phyloP scores from a whole-genome alignment of 2,113 vertebrate genomes.

The Lichenostomus cassidix region DNA sequence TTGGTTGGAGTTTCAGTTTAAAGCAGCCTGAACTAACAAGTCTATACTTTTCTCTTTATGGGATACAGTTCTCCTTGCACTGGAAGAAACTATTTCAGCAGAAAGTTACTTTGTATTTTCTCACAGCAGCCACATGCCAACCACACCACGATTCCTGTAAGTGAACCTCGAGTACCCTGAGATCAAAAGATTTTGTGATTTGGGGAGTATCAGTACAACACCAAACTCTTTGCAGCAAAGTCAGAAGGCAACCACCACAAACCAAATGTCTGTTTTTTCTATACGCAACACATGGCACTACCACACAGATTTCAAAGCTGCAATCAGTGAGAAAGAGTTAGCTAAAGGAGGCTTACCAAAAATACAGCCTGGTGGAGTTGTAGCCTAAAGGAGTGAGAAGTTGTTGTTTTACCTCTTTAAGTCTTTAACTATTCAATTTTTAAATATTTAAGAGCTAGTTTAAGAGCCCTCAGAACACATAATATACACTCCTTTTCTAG shows the following conservation, averaged over 20 bases:
- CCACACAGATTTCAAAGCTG: background rate
- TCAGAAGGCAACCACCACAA: rapidly evolving
- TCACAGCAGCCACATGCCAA: background rate
- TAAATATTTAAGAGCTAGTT: background rate
- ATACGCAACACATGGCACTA: background rate
- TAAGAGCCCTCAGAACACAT: background rate
- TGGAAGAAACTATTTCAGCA: background rate
- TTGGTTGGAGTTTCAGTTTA: background rate
- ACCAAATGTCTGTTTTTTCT: background rate
- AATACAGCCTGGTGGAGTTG: background rate
- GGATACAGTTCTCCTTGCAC: background rate
- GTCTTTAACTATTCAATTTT: background rate
- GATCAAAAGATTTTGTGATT: background rate
- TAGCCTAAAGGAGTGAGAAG: background rate
- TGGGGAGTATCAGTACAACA: background rate
- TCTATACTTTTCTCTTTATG: background rate
- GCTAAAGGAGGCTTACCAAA: background rate
- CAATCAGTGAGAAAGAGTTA: background rate
- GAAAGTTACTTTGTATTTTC: background rate
- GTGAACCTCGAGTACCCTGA: background rate
- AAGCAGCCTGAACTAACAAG: background rate
- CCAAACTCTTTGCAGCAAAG: background rate
- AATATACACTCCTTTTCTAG: background rate
- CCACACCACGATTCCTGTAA: background rate
- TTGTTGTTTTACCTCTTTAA: background rate